Percentiles rank a stretch among this genome's conserved stretches.
These are phyloP conservation scores for Struthidea cinerea DNA, from an alignment of 2,113 vertebrate species.

Conservation along the genomic window DNA sequence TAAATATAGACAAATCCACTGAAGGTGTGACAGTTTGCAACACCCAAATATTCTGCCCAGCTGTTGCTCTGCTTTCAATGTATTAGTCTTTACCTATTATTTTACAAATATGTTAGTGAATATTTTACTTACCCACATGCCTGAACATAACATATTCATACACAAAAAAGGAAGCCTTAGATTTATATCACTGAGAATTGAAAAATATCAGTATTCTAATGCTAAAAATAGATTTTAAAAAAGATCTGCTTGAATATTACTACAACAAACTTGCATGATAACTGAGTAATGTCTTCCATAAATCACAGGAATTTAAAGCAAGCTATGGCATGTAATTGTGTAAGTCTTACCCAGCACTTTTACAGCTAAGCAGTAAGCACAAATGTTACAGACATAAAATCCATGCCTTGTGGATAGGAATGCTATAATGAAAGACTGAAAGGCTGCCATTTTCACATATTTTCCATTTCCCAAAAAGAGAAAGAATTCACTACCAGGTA, in stretches of 20 bases:
- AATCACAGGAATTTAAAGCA: constrained; percentile 20
- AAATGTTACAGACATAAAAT: constrained; percentile 6
- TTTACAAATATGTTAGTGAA: background rate
- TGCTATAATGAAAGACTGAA: background rate
- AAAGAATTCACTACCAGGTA: background rate
- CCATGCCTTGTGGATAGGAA: background rate
- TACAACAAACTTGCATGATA: background rate
- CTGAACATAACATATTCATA: background rate
- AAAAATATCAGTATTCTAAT: background rate
- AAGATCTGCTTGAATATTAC: background rate
- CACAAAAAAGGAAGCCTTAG: background rate
- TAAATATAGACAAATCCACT: background rate
- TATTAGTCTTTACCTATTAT: background rate
- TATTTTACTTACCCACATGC: background rate
- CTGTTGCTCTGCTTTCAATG: background rate
- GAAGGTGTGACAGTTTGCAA: background rate
- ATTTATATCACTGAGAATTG: background rate
- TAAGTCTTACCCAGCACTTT: constrained; percentile 2
- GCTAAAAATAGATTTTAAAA: background rate
- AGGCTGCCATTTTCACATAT: background rate
- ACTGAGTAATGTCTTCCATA: background rate
- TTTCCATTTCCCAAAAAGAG: background rate
- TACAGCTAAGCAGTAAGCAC: background rate
- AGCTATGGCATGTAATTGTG: background rate
- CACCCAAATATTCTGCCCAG: background rate